A percentile compares a stretch with the other conserved stretches of the same genome.
Conservation (phyloP, 1,140 invertebrate genomes). For the Bathynomus jamesi region DNA sequence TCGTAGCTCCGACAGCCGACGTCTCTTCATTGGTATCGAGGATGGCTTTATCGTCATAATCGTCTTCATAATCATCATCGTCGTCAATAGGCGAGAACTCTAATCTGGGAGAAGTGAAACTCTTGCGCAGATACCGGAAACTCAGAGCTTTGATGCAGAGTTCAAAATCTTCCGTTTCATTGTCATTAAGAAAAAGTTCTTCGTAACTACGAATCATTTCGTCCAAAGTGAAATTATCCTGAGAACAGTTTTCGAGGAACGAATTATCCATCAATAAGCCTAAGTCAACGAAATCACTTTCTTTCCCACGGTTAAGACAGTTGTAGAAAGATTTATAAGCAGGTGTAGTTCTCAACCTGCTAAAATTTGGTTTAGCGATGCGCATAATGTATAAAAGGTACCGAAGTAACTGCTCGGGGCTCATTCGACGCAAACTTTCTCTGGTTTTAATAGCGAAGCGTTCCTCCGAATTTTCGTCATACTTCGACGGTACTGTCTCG, state of each 20-base stretch:
- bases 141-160: too few species aligned
- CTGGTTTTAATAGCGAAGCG: not conserved
- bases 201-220: not conserved
- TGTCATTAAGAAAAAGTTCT: not conserved
- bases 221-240: not conserved
- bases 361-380: not conserved
- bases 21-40: not conserved
- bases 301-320: not conserved
- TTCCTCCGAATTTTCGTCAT: not conserved
- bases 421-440: not conserved
- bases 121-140: too few species aligned
- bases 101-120: too few species aligned
- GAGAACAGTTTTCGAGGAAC: not conserved
- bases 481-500: too few species aligned
- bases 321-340: not conserved
- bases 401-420: not conserved
- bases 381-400: not conserved
- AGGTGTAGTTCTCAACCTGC: not conserved
- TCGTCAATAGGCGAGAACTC: not conserved
- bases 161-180: not conserved
- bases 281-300: not conserved
- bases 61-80: not conserved
- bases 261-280: not conserved
- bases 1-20: not conserved
- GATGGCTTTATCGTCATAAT: not conserved